phyloP scores from a whole-genome alignment of 2,113 vertebrate genomes.

The Nycticorax nycticorax region DNA sequence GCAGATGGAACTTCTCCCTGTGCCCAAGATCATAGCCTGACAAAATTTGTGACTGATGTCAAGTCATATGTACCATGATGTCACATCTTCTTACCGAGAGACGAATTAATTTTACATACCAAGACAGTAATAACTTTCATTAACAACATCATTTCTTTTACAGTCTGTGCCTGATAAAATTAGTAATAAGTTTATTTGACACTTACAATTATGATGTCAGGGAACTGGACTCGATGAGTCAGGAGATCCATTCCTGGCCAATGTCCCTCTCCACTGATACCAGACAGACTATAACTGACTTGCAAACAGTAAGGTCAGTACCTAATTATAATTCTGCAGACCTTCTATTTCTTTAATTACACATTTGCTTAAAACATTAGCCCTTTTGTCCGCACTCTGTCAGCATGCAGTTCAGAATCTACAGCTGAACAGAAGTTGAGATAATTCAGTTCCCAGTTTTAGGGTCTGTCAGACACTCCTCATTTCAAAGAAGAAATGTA shows the following conservation, averaged over 20 bases:
- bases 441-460: not conserved
- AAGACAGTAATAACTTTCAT: not conserved
- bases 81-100: not conserved
- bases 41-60: not conserved
- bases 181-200: not conserved
- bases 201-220: not conserved
- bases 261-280: not conserved
- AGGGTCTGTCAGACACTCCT: not conserved
- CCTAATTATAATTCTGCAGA: not conserved
- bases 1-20: not conserved
- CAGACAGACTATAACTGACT: not conserved
- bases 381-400: not conserved
- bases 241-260: not conserved
- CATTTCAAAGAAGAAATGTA: not conserved
- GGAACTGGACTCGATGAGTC: accelerated
- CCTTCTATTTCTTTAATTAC: not conserved
- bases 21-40: not conserved
- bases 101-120: not conserved
- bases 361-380: not conserved
- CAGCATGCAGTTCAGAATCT: not conserved
- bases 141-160: not conserved
- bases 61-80: not conserved
- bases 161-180: not conserved
- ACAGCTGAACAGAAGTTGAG: not conserved
- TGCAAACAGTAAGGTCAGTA: not conserved